Base-by-base conservation (phyloP, 2,113 vertebrate genomes). In the Neotoma lepida region DNA sequence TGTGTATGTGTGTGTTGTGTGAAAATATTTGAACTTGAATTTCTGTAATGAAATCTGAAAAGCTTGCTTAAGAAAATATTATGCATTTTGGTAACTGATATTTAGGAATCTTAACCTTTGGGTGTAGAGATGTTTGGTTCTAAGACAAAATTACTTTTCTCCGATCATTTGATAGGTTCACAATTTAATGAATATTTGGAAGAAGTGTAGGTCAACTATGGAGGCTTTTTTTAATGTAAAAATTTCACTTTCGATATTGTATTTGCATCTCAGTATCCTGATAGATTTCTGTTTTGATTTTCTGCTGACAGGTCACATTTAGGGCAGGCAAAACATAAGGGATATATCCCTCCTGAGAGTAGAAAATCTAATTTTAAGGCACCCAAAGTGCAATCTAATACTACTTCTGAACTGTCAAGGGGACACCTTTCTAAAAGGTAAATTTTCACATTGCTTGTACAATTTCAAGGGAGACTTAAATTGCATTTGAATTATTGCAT, bases 341-440 rank as follows among this genome's bases (percentile, higher is more conserved):
- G 99, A 99, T 99, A 99, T 99, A 99, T 99, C 99, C 99, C 99
- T 99, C 99, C 99, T 99, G 99, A 99, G 99, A 99, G 98, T 99
- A 99, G 99, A 99, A 99, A 99, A 99, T 99, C 99, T 98, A 98
- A 99, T 99, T 99, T 99, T 99, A 99, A 99, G 99, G 98, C 99
- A 99, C 99, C 99, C 98, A 99, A 99, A 99, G 99, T 99, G 99
- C 99, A 99, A 98, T 98, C 99, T 99, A 99, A 99, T 98, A 99
- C 99, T 98, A 98, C 99, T 98, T 98, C 99, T 99, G 99, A 99
- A 97, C 99, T 99, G 98, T 99, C 99, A 99, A 99, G 99, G 98
- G 99, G 99, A 98, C 99, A 99, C 99, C 99, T 99, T 98, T 99
- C 99, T 98, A 99, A 99, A 99, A 99, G 99, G 99, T 99, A 99